Evolutionary conservation across 2,888 invertebrate species (phyloP), one percentile per base, ranked within the genome.

Genomic region (Lasioglossum figueresi): DNA sequence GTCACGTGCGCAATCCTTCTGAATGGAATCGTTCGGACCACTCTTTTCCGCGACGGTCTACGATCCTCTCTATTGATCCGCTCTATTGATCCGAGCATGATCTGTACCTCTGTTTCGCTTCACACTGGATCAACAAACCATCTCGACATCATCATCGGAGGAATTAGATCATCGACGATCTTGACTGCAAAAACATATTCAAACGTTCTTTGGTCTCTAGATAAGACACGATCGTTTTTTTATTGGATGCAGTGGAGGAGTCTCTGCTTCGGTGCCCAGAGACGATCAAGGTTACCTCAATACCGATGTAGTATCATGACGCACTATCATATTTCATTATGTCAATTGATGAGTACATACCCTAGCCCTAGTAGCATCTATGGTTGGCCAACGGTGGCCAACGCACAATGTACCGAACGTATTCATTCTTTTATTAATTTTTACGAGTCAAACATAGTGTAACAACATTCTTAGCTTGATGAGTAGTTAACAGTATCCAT

Each of bases 11-110:
- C 34, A 74, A 87, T 76, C 70, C 19, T 81, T 78, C 77, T 89
- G 80, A 89, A 89, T 90, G 82, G 78, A 88, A 71, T 76, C 48
- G 88, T 79, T 63, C 72, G 73, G n/a, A 19, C 71, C 23, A 79
- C n/a, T 68, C 34, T 63, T 79, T 86, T 82, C 59, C 56, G 27
- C 37, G 63, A 71, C 48, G 31, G 19, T 48, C 34, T 19, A 23
- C 23, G 73, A 23, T 43, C 79, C 4, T 68, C 68, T 68, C 68
- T 40, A n/a, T 68, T 40, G 68, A 68, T 68, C 68, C 12, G 37
- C 19, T 68, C 37, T 40, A 68, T 68, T 40, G 37, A 68, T 68
- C 37, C 37, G 68, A 68, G 12, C 68, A 68, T 12, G 37, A 37
- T 37, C 23, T 37, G 23, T 37, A 23, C 12, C 19, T 40, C 37